Evolutionary conservation across 2,797 vertebrate genomes (phyloP).

Genomic region (Fratercula arctica): DNA sequence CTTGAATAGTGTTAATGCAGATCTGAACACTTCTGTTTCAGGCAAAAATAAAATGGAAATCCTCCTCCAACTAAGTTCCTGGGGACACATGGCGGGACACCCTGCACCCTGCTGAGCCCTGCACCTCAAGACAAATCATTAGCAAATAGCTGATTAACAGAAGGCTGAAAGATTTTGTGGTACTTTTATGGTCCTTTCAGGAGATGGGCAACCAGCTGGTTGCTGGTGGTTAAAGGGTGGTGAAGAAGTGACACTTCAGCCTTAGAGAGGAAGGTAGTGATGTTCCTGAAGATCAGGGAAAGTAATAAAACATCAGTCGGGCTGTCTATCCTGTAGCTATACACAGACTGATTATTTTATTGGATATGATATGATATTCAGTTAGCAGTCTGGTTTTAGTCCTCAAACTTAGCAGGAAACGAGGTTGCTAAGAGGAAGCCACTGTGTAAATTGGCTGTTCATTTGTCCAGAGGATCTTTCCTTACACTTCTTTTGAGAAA

Average conservation of each 20-base stretch:
- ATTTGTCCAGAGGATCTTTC: not conserved
- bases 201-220: not conserved
- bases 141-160: rapidly evolving
- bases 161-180: not conserved
- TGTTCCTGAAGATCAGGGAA: not conserved
- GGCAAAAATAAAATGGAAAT: not conserved
- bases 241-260: not conserved
- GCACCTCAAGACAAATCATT: not conserved
- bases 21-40: not conserved
- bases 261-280: not conserved
- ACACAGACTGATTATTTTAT: not conserved
- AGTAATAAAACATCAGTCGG: not conserved
- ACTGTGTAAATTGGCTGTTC: not conserved
- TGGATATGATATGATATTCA: not conserved
- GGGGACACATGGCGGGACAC: rapidly evolving
- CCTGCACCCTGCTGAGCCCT: not conserved
- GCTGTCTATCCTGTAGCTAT: not conserved
- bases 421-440: not conserved
- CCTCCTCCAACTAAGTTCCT: not conserved
- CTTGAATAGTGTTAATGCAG: not conserved
- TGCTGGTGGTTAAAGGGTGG: not conserved
- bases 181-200: not conserved
- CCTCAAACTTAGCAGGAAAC: not conserved
- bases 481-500: not conserved
- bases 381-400: rapidly evolving